phyloP scores from a whole-genome alignment of 37 sponge, comb jelly and placozoan genomes.

The Chondrosia reniformis region DNA sequence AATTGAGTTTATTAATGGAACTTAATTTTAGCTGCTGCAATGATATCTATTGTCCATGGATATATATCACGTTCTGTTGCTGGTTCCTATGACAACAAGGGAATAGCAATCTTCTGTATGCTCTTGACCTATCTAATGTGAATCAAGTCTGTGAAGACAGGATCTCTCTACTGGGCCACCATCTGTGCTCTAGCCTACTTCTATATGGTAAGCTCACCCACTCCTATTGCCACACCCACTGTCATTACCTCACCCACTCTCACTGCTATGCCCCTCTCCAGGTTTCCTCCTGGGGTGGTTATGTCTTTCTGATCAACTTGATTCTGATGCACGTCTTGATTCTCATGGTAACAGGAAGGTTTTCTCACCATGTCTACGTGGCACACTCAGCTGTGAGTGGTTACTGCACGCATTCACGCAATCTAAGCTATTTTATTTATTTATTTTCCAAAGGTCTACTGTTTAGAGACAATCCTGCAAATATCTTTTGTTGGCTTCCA shows the following conservation, averaged over 20 bases:
- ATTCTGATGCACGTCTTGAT: constrained; percentile 95
- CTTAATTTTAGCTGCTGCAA: constrained; percentile 92
- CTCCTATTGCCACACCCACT: no score
- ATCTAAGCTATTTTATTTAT: background rate
- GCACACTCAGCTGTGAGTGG: constrained; percentile 89
- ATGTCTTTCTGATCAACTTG: constrained; percentile 98
- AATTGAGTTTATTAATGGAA: no score
- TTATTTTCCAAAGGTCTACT: constrained; percentile 68
- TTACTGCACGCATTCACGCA: background rate
- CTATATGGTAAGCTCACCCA: constrained; percentile 98
- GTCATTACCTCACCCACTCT: no score
- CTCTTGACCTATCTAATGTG: constrained; percentile 92
- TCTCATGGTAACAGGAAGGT: constrained; percentile 95
- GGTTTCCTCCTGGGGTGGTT: constrained; percentile 99
- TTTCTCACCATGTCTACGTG: constrained; percentile 97
- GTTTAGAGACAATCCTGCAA: constrained; percentile 92
- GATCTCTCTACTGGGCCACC: constrained; percentile 93
- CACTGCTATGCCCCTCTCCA: constrained; percentile 20
- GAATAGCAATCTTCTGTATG: constrained; percentile 99
- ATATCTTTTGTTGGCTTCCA: constrained; percentile 99
- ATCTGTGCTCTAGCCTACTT: constrained; percentile 97
- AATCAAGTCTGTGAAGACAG: constrained; percentile 97
- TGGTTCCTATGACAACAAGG: constrained; percentile 99
- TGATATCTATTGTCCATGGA: constrained; percentile 98
- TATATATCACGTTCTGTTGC: constrained; percentile 98